Base-by-base conservation (phyloP, 2,797 vertebrate genomes). In the Sciurus carolinensis region DNA sequence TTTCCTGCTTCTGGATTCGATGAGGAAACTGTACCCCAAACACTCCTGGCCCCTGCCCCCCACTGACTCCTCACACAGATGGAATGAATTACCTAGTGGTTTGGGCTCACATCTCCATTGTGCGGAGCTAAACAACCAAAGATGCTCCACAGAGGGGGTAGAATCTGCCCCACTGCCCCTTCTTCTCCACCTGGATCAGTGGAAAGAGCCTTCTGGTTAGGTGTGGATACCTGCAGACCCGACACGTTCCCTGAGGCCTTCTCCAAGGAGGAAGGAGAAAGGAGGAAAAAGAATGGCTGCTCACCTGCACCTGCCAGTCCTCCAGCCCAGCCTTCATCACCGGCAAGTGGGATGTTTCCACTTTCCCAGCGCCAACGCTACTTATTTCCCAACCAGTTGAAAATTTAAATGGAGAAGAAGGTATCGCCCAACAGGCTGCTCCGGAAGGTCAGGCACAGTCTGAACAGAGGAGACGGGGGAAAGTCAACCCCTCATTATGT, bases 351-450 rank as follows among this genome's bases (percentile, higher is more conserved):
- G 12, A n/a, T 28, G 54, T 28, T n/a, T 52, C n/a, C 11, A 13
- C 57, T 42, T 77, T n/a, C 50, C 62, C 33, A 5, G 52, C 28
- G 7, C 3, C 71, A 13, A 33, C 30, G 69, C 81, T 36, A 8
- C 22, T 66, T 36, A 39, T 42, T 76, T 89, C 47, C 24, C 36
- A 83, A 7, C 24, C 11, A 66, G 30, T 9, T 20, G 0, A 12
- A 92, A 87, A 54, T 10, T 6, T 47, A n/a, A 54, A 77, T 92
- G 57, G 7, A 81, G 33, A 85, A 71, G 42, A 90, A 4, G 4
- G 3, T 22, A 1, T n/a, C 7, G 5, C 33, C 0, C 59, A 12
- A 20, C 2, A 69, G 28, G 3, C 1, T 67, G 26, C 62, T 15
- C 26, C 75, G 12, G n/a, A 44, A 81, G 44, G 54, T 17, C 14